phyloP scores from a whole-genome alignment of 2,113 vertebrate species.

The Rostratula benghalensis region DNA sequence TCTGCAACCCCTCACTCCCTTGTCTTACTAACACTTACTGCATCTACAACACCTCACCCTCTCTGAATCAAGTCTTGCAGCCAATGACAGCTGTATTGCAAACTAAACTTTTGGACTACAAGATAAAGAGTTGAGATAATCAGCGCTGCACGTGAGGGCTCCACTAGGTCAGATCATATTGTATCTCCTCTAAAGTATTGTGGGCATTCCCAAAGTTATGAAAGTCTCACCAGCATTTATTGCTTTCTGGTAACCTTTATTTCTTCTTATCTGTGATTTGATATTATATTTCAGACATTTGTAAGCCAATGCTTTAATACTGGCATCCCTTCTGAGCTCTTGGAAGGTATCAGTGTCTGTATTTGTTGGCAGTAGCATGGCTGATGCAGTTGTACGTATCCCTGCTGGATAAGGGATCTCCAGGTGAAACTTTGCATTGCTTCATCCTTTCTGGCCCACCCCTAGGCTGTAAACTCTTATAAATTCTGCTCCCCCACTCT shows the following conservation, averaged over 20 bases:
- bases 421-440: not conserved
- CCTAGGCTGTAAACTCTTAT: not conserved
- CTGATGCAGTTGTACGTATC: not conserved
- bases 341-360: not conserved
- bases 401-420: not conserved
- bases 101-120: not conserved
- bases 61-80: not conserved
- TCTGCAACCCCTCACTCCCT: not conserved
- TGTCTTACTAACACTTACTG: not conserved
- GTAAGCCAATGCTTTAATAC: not conserved
- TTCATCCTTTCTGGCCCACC: not conserved
- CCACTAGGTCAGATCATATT: not conserved
- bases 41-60: not conserved
- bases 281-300: not conserved
- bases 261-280: not conserved
- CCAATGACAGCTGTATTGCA: not conserved
- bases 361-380: not conserved
- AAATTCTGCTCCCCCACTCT: not conserved
- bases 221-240: not conserved
- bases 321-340: not conserved
- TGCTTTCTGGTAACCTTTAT: not conserved
- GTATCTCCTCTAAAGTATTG: not conserved
- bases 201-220: not conserved
- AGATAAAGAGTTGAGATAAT: not conserved
- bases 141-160: not conserved